A percentile compares a stretch with the other conserved stretches of the same genome.
Conservation (phyloP, 2,113 vertebrate genomes). For the Brevimyrus niger region DNA sequence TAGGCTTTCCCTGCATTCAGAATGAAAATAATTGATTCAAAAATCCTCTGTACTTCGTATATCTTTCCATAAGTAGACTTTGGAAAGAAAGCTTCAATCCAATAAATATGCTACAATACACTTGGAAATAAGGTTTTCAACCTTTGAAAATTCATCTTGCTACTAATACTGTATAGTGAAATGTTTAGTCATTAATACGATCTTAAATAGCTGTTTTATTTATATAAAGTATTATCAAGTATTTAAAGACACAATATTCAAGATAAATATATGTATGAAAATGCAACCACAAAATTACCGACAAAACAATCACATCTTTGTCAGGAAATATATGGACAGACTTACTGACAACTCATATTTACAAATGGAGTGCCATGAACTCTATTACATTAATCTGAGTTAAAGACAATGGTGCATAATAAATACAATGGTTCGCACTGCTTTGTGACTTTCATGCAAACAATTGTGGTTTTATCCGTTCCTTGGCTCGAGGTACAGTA, state of each 20-base stretch:
- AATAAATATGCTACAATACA: slow-evolving; percentile 20
- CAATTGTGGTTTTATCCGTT: not conserved
- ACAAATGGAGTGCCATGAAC: not conserved
- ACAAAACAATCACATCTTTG: not conserved
- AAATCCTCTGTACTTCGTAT: slow-evolving; percentile 17
- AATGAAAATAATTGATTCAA: slow-evolving; percentile 25
- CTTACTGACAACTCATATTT: not conserved
- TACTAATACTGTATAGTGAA: not conserved
- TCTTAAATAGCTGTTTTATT: not conserved
- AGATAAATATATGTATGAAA: not conserved
- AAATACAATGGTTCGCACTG: not conserved
- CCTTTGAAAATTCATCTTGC: not conserved
- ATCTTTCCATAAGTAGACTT: slow-evolving; percentile 14
- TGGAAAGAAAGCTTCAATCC: not conserved
- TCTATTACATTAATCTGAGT: not conserved
- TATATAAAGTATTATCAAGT: not conserved
- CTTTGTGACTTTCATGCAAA: not conserved
- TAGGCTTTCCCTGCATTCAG: slow-evolving; percentile 17
- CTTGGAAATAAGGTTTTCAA: slow-evolving; percentile 9
- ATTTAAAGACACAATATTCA: not conserved
- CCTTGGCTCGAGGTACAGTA: not conserved
- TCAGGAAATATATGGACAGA: not conserved
- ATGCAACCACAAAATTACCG: not conserved
- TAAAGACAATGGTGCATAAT: not conserved
- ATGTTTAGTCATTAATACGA: not conserved